A percentile compares a stretch with the other conserved stretches of the same genome.
Evolutionary conservation across 2,888 invertebrate genomes (phyloP).

Genomic region (Tipula unca): DNA sequence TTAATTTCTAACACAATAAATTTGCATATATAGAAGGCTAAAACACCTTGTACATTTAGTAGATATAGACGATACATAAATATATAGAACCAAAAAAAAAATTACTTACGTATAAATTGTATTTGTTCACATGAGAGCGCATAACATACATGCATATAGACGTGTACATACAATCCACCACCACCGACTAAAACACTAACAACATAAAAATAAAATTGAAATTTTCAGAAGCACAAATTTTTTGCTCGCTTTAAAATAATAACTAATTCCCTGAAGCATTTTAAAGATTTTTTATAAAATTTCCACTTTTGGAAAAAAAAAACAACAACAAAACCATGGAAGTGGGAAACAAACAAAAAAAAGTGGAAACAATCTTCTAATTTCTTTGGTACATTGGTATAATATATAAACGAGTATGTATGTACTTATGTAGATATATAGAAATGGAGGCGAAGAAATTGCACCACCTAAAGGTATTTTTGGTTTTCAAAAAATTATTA

Average conservation of each 20-base stretch:
- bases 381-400: not conserved
- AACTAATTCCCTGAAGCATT: not conserved
- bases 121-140: not conserved
- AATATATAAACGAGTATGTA: not conserved
- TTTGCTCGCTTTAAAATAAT: not conserved
- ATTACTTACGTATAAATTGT: not conserved
- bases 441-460: not conserved
- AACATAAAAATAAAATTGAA: not conserved
- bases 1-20: not conserved
- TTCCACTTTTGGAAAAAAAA: not conserved
- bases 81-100: not conserved
- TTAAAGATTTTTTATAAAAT: not conserved
- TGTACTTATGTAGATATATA: not conserved
- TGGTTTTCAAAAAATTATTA: not conserved
- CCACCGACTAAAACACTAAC: not conserved
- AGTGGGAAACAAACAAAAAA: not conserved
- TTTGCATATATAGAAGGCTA: not conserved
- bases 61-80: not conserved
- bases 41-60: not conserved
- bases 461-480: not conserved
- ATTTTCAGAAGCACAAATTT: not conserved
- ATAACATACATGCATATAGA: too few relatives aligned
- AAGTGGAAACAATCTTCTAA: not conserved
- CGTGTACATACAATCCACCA: too few relatives aligned
- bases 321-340: not conserved